Conservation (phyloP, 2,113 vertebrate genomes). For the Oreochromis niloticus region DNA sequence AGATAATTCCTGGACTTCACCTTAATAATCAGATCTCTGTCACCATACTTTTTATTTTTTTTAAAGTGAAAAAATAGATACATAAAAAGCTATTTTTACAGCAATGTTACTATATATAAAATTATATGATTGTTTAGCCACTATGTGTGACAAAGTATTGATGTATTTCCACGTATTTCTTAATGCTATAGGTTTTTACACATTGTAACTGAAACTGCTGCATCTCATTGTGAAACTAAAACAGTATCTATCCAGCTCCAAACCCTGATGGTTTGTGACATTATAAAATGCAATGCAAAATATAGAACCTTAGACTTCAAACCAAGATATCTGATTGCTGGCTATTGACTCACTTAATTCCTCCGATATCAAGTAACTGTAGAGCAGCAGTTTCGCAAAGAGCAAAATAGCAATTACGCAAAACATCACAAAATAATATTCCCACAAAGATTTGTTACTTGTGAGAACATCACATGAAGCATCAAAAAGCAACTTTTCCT, state of each 20-base stretch:
- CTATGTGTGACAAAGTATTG: not conserved
- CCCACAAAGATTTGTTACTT: not conserved
- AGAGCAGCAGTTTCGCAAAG: not conserved
- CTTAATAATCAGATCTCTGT: constrained; percentile 13
- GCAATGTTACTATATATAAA: not conserved
- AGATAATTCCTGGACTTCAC: not conserved
- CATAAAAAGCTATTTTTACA: not conserved
- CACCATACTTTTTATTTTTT: not conserved
- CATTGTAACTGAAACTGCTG: not conserved
- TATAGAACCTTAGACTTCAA: not conserved
- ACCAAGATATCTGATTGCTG: not conserved
- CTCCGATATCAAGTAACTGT: not conserved
- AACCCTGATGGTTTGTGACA: not conserved
- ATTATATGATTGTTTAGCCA: not conserved
- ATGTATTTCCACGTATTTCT: not conserved
- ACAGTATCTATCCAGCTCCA: not conserved
- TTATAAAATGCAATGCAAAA: not conserved
- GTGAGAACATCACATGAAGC: not conserved
- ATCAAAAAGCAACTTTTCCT: not conserved
- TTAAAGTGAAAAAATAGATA: not conserved
- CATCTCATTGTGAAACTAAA: not conserved
- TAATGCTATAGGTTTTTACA: not conserved
- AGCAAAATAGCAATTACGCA: not conserved
- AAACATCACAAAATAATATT: not conserved
- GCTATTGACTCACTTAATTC: not conserved